Evolutionary conservation across 2,888 invertebrate species (phyloP), one percentile per base, ranked within the genome.

Genomic region (Pocota personata): DNA sequence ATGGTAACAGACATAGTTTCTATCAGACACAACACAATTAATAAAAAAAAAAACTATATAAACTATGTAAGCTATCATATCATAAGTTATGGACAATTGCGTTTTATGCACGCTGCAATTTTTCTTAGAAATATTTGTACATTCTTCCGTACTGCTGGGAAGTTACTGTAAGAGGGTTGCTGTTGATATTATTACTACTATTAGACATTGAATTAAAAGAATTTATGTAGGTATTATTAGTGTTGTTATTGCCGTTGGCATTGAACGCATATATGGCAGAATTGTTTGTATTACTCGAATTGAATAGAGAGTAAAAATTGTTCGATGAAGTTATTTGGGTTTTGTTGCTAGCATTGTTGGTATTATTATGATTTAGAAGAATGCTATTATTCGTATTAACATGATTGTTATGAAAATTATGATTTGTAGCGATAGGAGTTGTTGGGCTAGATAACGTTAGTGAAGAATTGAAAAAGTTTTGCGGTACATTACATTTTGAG

Each of bases 111-210:
- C 60, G 75, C 46, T 12, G 40, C n/a, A 40, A 35, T 32, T 66
- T 35, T 30, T 48, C 78, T 89, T 88, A 89, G 79, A 89, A 89
- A 87, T 89, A 88, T 82, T 89, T 89, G 88, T 89, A 89, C 87
- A 88, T 87, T 77, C 88, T 87, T 37, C 84, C 84, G 58, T 83
- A 88, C 43, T 82, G 82, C 69, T 88, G 87, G 14, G 69, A 79
- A 50, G 50, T 78, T n/a, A 58, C 71, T 52, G 76, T 21, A 12
- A 84, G 37, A 30, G 58, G 62, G 16, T 79, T 84, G n/a, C 14
- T 52, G 30, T 73, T 75, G 27, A 37, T 52, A 57, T 83, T 84
- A 46, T 67, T 84, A 32, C 55, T 73, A 14, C 5, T 69, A 64
- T 48, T 78, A 48, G 73, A 58, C 7, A 72, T 66, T 66, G 72